Evolutionary conservation across 2,888 invertebrate species (phyloP).

Genomic region (Galerucella pusilla): DNA sequence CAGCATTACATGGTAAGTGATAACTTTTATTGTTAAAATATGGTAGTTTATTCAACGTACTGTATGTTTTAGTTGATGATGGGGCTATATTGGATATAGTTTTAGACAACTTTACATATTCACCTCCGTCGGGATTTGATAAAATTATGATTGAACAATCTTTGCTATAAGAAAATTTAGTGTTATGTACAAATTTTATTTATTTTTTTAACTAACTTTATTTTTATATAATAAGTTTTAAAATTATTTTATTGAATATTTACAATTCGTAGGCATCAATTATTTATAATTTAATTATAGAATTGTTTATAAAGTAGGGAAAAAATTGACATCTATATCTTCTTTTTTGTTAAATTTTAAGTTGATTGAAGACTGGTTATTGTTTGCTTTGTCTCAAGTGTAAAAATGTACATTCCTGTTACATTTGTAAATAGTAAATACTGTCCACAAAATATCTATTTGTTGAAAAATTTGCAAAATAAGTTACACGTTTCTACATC

Average conservation of each 20-base stretch:
- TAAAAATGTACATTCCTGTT: constrained; percentile 33
- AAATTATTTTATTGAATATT: constrained; percentile 4
- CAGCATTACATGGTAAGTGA: constrained; percentile 87
- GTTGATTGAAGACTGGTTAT: too few relatives aligned
- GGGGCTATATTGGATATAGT: constrained; percentile 97
- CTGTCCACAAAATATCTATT: too few relatives aligned
- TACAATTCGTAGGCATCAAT: neutral
- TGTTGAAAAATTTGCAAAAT: too few relatives aligned
- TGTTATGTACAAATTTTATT: constrained; percentile 43
- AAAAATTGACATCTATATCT: too few relatives aligned
- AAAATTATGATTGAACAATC: constrained; percentile 98
- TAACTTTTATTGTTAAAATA: neutral
- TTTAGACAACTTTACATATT: constrained; percentile 87
- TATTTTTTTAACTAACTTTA: constrained; percentile 36
- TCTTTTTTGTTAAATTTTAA: too few relatives aligned
- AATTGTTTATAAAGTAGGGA: too few relatives aligned
- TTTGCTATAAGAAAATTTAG: constrained; percentile 76
- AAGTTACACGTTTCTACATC: too few relatives aligned
- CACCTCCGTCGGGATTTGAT: constrained; percentile 89
- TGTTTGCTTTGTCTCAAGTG: neutral
- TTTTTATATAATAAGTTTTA: constrained; percentile 28
- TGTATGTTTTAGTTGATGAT: constrained; percentile 85
- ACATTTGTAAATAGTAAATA: constrained; percentile 29
- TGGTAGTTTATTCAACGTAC: neutral
- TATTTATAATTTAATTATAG: too few relatives aligned